Conservation (phyloP, 2,888 invertebrate species). For the Microchrysa polita region DNA sequence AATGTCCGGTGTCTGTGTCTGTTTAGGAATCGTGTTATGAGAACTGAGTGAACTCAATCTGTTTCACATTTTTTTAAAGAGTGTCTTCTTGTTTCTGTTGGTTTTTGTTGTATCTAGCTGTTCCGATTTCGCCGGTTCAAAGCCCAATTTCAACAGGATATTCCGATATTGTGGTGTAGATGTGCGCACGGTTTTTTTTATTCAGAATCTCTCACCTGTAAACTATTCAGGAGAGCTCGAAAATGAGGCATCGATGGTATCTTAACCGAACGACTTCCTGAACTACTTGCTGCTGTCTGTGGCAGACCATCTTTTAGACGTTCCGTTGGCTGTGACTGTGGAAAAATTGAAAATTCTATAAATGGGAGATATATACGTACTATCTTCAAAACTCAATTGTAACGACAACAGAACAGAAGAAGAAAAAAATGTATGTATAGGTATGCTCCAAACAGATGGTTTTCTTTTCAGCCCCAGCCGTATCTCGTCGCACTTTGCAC, state of each 20-base stretch:
- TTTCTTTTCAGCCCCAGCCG: too few relatives aligned
- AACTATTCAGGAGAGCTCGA: slow-evolving; percentile 73
- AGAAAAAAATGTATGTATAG: too few relatives aligned
- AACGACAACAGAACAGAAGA: not conserved
- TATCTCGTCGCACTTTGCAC: too few relatives aligned
- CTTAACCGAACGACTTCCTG: slow-evolving; percentile 62
- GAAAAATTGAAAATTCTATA: slow-evolving; percentile 39
- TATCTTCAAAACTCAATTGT: not conserved
- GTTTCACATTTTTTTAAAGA: not conserved
- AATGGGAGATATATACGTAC: slow-evolving; percentile 16
- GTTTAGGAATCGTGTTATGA: not conserved
- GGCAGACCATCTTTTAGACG: slow-evolving; percentile 61
- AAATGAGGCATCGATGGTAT: slow-evolving; percentile 71
- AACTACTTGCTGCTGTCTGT: slow-evolving; percentile 62
- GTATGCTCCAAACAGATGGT: too few relatives aligned
- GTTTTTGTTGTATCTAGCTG: not conserved
- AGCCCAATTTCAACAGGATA: slow-evolving; percentile 1
- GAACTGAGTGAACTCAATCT: slow-evolving; percentile 26
- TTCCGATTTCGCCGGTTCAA: not conserved
- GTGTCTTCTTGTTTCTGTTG: not conserved
- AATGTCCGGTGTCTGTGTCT: not conserved
- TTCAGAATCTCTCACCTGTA: slow-evolving; percentile 72
- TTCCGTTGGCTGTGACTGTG: slow-evolving; percentile 62
- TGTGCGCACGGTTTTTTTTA: slow-evolving; percentile 30
- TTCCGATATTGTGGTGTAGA: not conserved